Evolutionary conservation across 2,797 vertebrate species (phyloP), one percentile per base, ranked within the genome.

Genomic region (Rhabdophis nuchalis): DNA sequence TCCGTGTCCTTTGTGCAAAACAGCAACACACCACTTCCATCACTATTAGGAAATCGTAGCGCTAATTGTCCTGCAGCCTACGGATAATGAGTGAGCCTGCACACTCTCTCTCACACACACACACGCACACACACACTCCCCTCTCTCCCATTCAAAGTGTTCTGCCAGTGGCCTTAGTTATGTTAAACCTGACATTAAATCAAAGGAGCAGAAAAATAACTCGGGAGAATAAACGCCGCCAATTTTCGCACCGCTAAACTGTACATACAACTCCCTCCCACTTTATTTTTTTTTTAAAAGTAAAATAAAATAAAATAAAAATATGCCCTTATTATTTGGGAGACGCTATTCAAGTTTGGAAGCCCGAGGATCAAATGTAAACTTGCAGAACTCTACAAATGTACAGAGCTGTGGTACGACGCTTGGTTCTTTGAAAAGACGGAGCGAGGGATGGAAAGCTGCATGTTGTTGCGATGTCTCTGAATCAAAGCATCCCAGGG

Each of bases 291-390:
- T n/a, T n/a, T n/a, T n/a, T n/a, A n/a, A n/a, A 27, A 60, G 27
- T 7, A 23, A 58, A n/a, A 14, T 14, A 6, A 32, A 32, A 32
- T 7, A 16, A 18, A 68, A 7, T 2, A 14, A 32, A 93, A 91
- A 92, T n/a, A 92, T 54, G 88, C 64, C 94, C 68, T 77, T 89
- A 88, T 92, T 92, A 91, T 94, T 90, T 95, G 53, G 85, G 86
- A 92, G 87, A 58, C 82, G 85, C 0, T 92, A 91, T 46, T 0
- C 25, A 32, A 89, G 89, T 77, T 92, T 90, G 32, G 54, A 91
- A 93, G 50, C 90, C 87, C 86, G 36, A 91, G 93, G 90, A 92
- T 90, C 90, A 95, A 94, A 91, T 82, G 36, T 20, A 56, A 36
- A 46, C 54, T 88, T 92, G 91, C 92, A 95, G 91, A 91, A 25